A percentile compares a stretch with the other conserved stretches of the same genome.
Evolutionary conservation across 2,888 invertebrate species (phyloP).

Genomic region (Standfussiana lucernea): DNA sequence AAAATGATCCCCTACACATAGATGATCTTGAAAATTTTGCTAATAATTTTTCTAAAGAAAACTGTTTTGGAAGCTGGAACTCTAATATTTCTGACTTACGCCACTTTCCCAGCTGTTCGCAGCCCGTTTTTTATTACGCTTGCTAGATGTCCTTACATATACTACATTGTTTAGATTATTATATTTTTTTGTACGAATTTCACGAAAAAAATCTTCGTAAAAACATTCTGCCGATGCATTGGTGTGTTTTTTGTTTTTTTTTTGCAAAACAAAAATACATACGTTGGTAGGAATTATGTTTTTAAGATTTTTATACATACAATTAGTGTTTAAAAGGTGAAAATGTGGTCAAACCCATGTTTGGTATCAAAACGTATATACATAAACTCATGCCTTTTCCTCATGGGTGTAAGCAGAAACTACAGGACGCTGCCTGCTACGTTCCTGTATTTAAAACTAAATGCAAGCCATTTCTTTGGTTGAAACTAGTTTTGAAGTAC

Average conservation of each 20-base stretch:
- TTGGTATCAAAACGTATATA: background rate
- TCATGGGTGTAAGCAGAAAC: background rate
- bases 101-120: conserved; percentile 10
- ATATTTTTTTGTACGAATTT: conserved; percentile 69
- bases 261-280: conserved; percentile 1
- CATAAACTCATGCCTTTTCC: background rate
- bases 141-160: conserved; percentile 73
- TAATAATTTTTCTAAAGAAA: background rate
- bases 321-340: background rate
- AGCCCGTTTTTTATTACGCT: conserved; percentile 71
- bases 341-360: background rate
- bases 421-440: background rate
- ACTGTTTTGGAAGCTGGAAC: background rate
- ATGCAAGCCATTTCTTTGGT: no score
- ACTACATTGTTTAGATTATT: conserved; percentile 70
- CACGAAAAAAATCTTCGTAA: conserved; percentile 62
- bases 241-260: conserved; percentile 13
- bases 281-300: background rate
- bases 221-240: conserved; percentile 28
- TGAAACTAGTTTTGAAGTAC: no score
- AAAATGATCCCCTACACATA: rapidly evolving
- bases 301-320: background rate
- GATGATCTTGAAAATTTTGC: background rate
- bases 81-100: conserved; percentile 50
- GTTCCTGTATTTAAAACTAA: no score